phyloP scores from a whole-genome alignment of 1,140 invertebrate species.

The Bilobella aurantiaca region DNA sequence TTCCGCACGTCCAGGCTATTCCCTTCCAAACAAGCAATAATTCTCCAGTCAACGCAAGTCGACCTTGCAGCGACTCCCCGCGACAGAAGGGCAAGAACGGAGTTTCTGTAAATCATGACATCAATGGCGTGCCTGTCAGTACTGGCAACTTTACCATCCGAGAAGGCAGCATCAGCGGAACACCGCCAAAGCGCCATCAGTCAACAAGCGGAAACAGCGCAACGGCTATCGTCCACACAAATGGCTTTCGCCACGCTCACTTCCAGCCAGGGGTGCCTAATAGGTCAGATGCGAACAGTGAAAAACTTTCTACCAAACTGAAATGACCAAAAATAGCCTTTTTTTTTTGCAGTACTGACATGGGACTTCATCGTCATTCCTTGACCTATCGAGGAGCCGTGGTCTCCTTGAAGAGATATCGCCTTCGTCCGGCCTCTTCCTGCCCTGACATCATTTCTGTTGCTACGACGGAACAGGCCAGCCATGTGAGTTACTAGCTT shows the following conservation, averaged over 20 bases:
- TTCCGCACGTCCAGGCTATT: background rate
- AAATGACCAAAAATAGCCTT: background rate
- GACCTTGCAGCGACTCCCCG: background rate
- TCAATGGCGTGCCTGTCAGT: no score
- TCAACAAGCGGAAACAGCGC: no score
- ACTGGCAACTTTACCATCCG: no score
- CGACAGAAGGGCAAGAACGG: no score
- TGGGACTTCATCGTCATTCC: conserved; percentile 51
- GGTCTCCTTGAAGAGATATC: conserved; percentile 66
- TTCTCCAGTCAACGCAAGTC: background rate
- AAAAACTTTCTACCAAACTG: no score
- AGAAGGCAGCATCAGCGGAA: no score
- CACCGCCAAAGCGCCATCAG: no score
- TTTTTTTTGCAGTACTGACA: conserved; percentile 9
- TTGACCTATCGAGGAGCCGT: conserved; percentile 73
- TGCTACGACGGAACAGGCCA: conserved; percentile 48
- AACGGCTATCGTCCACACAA: no score
- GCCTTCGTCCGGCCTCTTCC: conserved; percentile 64
- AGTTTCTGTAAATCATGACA: no score
- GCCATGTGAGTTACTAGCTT: conserved; percentile 21
- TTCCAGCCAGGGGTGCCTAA: no score
- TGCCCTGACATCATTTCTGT: conserved; percentile 86
- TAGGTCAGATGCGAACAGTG: no score
- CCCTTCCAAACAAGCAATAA: background rate
- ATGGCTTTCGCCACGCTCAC: no score